Conservation (phyloP, 2,113 vertebrate genomes). For the Malurus cyaneus region DNA sequence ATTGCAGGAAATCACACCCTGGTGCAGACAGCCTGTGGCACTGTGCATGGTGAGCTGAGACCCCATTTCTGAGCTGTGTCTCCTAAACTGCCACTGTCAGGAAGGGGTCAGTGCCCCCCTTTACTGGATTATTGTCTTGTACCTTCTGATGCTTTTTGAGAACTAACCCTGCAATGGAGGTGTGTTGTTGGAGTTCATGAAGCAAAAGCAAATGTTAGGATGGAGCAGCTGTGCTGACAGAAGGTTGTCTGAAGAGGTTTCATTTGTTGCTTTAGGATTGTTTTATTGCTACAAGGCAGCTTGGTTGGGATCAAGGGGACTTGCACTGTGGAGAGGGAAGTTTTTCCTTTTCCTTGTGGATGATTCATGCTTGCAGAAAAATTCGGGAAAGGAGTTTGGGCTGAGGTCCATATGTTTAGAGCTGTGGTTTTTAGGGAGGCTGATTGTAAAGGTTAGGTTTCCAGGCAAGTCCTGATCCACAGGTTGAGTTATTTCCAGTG, state of each 20-base stretch:
- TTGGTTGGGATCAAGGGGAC: background rate
- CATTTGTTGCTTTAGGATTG: background rate
- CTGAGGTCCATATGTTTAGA: background rate
- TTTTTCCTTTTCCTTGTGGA: background rate
- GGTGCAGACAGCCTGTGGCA: background rate
- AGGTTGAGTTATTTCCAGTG: background rate
- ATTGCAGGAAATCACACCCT: constrained; percentile 14
- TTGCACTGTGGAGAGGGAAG: background rate
- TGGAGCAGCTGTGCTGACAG: background rate
- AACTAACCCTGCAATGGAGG: background rate
- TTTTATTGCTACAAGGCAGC: background rate
- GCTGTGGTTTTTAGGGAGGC: background rate
- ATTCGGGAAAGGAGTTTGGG: background rate
- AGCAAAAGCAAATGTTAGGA: background rate
- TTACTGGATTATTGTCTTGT: background rate
- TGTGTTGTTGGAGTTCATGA: background rate
- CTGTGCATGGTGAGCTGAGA: background rate
- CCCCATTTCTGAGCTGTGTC: background rate
- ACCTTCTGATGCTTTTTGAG: background rate
- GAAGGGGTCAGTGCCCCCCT: background rate
- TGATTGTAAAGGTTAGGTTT: constrained; percentile 29
- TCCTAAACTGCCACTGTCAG: background rate
- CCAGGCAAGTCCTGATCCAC: background rate
- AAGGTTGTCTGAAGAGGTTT: background rate
- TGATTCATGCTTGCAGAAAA: background rate